Percentiles rank a stretch among this genome's conserved stretches.
phyloP scores from a whole-genome alignment of 2,113 vertebrate species.

The Hemichromis elongatus region DNA sequence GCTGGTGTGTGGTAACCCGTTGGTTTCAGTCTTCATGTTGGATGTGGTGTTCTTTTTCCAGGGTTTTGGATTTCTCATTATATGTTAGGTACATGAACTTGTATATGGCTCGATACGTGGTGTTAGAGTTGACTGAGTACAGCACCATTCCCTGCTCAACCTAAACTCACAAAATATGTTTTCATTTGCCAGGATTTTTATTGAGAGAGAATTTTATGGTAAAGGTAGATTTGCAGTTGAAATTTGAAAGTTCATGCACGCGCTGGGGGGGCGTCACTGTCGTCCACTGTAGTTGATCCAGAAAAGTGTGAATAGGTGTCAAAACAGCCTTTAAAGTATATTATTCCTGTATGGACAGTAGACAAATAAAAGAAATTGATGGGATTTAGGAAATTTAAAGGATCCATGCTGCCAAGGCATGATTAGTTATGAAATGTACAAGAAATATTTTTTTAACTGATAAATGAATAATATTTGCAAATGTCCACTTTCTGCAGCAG shows the following conservation, averaged over 20 bases:
- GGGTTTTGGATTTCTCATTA: constrained; percentile 60
- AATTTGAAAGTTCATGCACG: not conserved
- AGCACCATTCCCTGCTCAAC: not conserved
- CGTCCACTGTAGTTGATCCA: not conserved
- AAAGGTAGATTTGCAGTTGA: not conserved
- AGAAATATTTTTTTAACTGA: not conserved
- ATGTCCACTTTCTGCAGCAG: not conserved
- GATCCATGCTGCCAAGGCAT: fast-evolving
- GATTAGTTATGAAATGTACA: not conserved
- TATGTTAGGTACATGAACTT: constrained; percentile 45
- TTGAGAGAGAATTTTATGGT: not conserved
- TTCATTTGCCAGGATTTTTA: not conserved
- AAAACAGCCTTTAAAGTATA: not conserved
- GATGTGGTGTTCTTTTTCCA: constrained; percentile 53
- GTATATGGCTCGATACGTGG: not conserved
- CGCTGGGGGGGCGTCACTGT: not conserved
- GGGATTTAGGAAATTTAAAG: not conserved
- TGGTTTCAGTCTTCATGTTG: constrained; percentile 38
- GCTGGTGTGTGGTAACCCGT: constrained; percentile 52
- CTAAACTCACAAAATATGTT: constrained; percentile 15
- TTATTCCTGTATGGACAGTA: not conserved
- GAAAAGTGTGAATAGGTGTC: not conserved
- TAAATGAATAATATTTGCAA: not conserved
- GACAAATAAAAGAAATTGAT: not conserved
- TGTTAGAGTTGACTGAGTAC: constrained; percentile 18